Conservation (phyloP, 2,888 invertebrate species). For the Agonopterix arenella region DNA sequence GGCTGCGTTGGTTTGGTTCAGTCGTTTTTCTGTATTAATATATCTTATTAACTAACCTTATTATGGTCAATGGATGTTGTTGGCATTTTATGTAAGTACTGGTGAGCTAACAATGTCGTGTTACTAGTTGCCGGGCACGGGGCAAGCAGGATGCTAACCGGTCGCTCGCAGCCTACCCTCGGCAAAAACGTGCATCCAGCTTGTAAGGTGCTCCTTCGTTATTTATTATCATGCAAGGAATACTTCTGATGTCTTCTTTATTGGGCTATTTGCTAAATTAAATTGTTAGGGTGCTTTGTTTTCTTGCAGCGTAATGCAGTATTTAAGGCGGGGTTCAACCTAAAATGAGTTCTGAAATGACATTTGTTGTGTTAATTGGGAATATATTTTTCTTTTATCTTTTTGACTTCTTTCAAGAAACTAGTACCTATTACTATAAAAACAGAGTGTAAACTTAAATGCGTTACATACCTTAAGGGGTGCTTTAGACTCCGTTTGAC, state of each 20-base stretch:
- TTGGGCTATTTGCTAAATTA: neutral
- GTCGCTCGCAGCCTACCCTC: constrained; percentile 34
- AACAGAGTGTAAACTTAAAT: no score
- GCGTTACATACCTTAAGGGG: no score
- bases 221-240: neutral
- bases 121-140: constrained; percentile 39
- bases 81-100: constrained; percentile 33
- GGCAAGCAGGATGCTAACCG: constrained; percentile 59
- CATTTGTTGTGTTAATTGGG: no score
- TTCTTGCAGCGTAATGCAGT: no score
- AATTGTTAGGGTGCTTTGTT: neutral
- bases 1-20: no score
- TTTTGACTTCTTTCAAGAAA: no score
- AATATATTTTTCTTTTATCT: no score
- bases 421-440: no score
- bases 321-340: no score
- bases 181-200: constrained; percentile 45
- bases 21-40: no score
- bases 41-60: constrained; percentile 16
- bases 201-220: constrained; percentile 4
- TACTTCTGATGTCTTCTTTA: neutral
- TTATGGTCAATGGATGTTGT: constrained; percentile 20
- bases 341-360: no score
- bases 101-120: constrained; percentile 38
- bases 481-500: no score